These are phyloP conservation scores for Acronicta alni DNA, from an alignment of 2,888 invertebrate genomes.

Conservation along the genomic window DNA sequence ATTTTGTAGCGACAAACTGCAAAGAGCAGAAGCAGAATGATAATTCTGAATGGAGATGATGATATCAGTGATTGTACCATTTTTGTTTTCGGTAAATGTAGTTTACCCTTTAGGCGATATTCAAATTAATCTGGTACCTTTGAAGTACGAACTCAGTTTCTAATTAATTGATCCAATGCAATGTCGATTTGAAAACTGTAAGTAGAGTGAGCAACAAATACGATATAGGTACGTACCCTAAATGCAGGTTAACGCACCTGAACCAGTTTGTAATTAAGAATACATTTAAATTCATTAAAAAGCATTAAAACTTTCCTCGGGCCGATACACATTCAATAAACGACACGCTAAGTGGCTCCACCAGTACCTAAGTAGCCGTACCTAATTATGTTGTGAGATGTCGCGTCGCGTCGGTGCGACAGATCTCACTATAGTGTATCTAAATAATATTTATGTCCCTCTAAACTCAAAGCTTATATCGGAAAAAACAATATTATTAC, in stretches of 20 bases:
- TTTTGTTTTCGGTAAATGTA: background rate
- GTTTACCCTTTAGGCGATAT: background rate
- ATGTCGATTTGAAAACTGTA: conserved; percentile 42
- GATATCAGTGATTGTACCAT: background rate
- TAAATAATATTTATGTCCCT: conserved; percentile 6
- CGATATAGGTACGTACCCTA: conserved; percentile 59
- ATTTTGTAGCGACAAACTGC: background rate
- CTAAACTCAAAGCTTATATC: conserved; percentile 27
- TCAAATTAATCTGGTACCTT: conserved; percentile 5
- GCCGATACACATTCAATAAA: conserved; percentile 73
- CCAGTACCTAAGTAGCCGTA: conserved; percentile 66
- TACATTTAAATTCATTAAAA: conserved; percentile 87
- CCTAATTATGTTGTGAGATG: conserved; percentile 54
- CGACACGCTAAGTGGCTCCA: conserved; percentile 68
- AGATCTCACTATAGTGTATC: conserved; percentile 19
- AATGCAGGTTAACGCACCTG: conserved; percentile 81
- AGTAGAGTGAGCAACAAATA: conserved; percentile 48
- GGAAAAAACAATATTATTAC: conserved; percentile 24
- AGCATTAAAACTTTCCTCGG: conserved; percentile 81
- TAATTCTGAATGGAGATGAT: too few species aligned
- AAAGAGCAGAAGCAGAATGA: background rate
- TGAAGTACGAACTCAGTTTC: conserved; percentile 13
- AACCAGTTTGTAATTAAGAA: conserved; percentile 87
- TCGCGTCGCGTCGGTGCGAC: conserved; percentile 20
- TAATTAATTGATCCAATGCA: conserved; percentile 26